Percentiles rank a stretch among this genome's conserved stretches.
These are phyloP conservation scores for Naja naja DNA, from an alignment of 2,113 vertebrate genomes.

Conservation along the genomic window DNA sequence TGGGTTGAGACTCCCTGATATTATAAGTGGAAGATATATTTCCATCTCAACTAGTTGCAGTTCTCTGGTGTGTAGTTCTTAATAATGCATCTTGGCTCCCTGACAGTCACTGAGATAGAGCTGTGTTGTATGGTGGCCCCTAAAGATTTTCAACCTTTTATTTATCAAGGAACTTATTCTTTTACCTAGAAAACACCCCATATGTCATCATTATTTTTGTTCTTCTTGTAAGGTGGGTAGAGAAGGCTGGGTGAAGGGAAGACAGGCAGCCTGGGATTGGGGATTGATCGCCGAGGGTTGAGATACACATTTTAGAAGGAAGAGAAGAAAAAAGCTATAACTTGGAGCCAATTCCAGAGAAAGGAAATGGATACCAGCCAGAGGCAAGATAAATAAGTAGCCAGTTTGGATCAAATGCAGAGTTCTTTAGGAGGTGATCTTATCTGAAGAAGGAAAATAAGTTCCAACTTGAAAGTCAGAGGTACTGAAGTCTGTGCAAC, in stretches of 20 bases:
- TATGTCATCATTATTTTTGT: not conserved
- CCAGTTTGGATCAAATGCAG: not conserved
- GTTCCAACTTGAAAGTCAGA: not conserved
- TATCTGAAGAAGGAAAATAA: not conserved
- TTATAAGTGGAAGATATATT: not conserved
- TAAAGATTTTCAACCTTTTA: not conserved
- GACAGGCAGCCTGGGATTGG: not conserved
- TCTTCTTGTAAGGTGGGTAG: slow-evolving; percentile 13
- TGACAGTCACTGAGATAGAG: slow-evolving; percentile 12
- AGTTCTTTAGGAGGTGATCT: not conserved
- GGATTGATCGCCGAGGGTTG: not conserved
- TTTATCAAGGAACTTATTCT: not conserved
- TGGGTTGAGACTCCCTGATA: not conserved
- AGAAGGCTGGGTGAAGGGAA: not conserved
- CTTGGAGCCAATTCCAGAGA: not conserved
- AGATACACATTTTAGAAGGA: not conserved
- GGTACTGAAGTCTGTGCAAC: not conserved
- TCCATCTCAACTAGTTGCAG: not conserved
- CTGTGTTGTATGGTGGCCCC: slow-evolving; percentile 4
- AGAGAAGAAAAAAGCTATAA: not conserved
- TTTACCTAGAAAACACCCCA: not conserved
- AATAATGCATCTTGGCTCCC: slow-evolving; percentile 3
- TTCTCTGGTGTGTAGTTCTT: not conserved
- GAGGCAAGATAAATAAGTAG: not conserved
- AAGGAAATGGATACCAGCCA: not conserved